Conservation (phyloP, 2,113 vertebrate genomes). For the Oryzias celebensis region DNA sequence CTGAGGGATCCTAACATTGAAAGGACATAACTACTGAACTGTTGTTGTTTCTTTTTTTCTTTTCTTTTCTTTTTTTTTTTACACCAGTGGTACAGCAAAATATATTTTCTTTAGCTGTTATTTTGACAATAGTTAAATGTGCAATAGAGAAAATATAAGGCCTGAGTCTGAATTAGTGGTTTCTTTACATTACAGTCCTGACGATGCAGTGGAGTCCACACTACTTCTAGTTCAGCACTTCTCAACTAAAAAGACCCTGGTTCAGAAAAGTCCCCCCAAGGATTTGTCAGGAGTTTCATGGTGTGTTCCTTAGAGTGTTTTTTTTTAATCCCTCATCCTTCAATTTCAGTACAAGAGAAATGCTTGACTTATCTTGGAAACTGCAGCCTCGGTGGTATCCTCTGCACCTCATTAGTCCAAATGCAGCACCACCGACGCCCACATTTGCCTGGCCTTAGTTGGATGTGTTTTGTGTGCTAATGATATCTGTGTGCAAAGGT, state of each 20-base stretch:
- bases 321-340: slow-evolving; percentile 42
- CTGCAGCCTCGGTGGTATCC: slow-evolving; percentile 61
- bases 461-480: slow-evolving; percentile 65
- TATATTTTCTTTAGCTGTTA: slow-evolving; percentile 98
- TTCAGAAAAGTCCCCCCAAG: slow-evolving; percentile 82
- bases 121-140: slow-evolving; percentile 98
- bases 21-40: slow-evolving; percentile 87
- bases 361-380: slow-evolving; percentile 77
- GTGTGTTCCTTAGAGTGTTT: slow-evolving; percentile 54
- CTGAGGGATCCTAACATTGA: slow-evolving; percentile 89
- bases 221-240: slow-evolving; percentile 81
- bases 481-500: slow-evolving; percentile 69
- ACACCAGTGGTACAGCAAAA: slow-evolving; percentile 99
- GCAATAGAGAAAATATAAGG: slow-evolving; percentile 99
- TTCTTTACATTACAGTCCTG: slow-evolving; percentile 86
- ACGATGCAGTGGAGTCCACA: slow-evolving; percentile 81
- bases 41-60: slow-evolving; percentile 80
- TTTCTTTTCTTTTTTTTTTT: slow-evolving; percentile 73
- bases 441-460: slow-evolving; percentile 85
- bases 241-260: slow-evolving; percentile 85
- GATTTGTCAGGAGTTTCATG: slow-evolving; percentile 80
- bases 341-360: slow-evolving; percentile 63
- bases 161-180: slow-evolving; percentile 99
- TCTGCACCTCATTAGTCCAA: slow-evolving; percentile 63
- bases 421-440: slow-evolving; percentile 81